Conservation (phyloP, 2,797 vertebrate genomes). For the Sciurus carolinensis region DNA sequence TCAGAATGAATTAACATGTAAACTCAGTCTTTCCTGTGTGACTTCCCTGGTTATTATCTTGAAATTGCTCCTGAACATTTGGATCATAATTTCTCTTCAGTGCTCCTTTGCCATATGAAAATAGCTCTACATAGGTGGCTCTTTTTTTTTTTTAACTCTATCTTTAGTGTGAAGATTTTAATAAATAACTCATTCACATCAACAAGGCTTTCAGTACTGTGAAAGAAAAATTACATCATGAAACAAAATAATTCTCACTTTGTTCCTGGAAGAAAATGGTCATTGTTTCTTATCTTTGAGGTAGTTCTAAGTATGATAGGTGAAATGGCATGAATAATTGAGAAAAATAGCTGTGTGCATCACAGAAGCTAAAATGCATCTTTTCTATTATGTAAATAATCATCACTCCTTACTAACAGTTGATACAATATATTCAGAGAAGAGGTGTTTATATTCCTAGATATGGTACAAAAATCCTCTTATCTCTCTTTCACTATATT, state of each 20-base stretch:
- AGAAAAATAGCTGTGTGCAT: slow-evolving; percentile 67
- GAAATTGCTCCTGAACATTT: slow-evolving; percentile 45
- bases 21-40: slow-evolving; percentile 1
- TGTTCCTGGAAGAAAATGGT: slow-evolving; percentile 79
- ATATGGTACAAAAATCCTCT: slow-evolving; percentile 55
- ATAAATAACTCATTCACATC: slow-evolving; percentile 67
- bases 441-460: slow-evolving; percentile 66
- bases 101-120: slow-evolving; percentile 60
- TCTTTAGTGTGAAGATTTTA: slow-evolving; percentile 66
- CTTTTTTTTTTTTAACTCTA: background rate
- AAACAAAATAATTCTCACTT: slow-evolving; percentile 85
- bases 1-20: slow-evolving; percentile 23
- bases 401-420: slow-evolving; percentile 79
- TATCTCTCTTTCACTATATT: slow-evolving; percentile 77
- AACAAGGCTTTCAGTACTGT: slow-evolving; percentile 79
- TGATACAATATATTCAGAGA: slow-evolving; percentile 68
- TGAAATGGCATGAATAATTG: slow-evolving; percentile 82
- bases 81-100: slow-evolving; percentile 59
- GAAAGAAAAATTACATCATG: slow-evolving; percentile 76
- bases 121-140: background rate
- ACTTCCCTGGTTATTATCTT: background rate
- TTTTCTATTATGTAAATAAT: slow-evolving; percentile 74
- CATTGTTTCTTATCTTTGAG: slow-evolving; percentile 82
- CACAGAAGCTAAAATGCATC: slow-evolving; percentile 69
- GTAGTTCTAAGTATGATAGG: slow-evolving; percentile 76